These are phyloP conservation scores for Bos javanicus DNA, from an alignment of 2,113 vertebrate genomes.

Conservation along the genomic window DNA sequence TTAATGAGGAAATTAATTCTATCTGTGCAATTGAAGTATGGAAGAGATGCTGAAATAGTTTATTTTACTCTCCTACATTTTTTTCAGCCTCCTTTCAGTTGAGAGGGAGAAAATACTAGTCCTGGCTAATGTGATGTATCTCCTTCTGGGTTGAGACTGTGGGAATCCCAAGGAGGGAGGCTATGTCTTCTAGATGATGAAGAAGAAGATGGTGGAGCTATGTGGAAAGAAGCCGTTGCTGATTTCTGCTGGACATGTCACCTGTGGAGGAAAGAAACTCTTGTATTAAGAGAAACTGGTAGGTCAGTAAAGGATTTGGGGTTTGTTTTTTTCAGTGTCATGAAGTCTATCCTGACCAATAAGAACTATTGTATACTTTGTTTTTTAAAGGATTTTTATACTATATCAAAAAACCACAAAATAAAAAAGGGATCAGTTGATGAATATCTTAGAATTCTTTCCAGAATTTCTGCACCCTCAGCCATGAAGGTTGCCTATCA, in stretches of 20 bases:
- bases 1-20: neutral
- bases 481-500: constrained; percentile 36
- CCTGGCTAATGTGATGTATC: neutral
- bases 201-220: neutral
- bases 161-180: neutral
- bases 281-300: neutral
- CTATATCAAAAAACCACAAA: constrained; percentile 77
- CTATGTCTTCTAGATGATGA: rapidly evolving
- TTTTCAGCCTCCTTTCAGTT: neutral
- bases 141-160: neutral
- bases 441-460: constrained; percentile 79
- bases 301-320: neutral
- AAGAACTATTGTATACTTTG: neutral
- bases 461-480: constrained; percentile 66
- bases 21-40: neutral
- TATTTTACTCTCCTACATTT: neutral
- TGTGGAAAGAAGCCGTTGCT: neutral
- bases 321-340: neutral
- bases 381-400: constrained; percentile 82
- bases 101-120: neutral
- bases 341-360: neutral
- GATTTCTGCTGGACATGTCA: neutral
- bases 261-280: neutral
- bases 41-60: neutral
- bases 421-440: constrained; percentile 74